phyloP scores from a whole-genome alignment of 2,888 invertebrate species.

The Stramonita haemastoma region DNA sequence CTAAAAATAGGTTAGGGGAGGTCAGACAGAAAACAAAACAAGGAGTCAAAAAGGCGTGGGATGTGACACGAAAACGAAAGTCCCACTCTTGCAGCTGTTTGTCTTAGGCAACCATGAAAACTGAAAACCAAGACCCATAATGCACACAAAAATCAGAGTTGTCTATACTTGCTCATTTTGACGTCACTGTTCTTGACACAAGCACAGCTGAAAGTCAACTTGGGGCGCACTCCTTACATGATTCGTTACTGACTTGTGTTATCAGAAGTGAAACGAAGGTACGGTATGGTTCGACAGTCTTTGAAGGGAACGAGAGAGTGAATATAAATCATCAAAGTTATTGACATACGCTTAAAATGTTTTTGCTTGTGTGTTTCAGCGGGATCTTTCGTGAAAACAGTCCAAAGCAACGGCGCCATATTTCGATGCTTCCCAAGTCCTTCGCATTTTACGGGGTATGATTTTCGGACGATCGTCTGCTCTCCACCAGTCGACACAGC shows the following conservation, averaged over 20 bases:
- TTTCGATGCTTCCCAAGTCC: conserved; percentile 45
- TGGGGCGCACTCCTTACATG: conserved; percentile 22
- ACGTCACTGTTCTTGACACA: conserved; percentile 37
- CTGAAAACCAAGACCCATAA: conserved; percentile 12
- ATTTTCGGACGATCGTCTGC: background rate
- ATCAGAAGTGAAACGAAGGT: conserved; percentile 11
- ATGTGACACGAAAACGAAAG: conserved; percentile 4
- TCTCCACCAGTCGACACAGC: background rate
- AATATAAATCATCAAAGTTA: background rate
- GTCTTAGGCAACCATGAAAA: background rate
- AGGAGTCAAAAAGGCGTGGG: too few species aligned
- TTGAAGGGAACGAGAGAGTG: background rate
- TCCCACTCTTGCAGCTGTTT: background rate
- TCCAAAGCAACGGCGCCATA: conserved; percentile 42
- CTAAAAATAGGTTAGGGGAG: too few species aligned
- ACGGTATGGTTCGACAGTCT: background rate
- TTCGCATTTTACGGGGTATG: conserved; percentile 37
- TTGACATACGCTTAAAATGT: background rate
- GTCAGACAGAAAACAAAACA: too few species aligned
- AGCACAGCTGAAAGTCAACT: conserved; percentile 42
- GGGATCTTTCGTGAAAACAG: conserved; percentile 33
- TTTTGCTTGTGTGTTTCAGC: conserved; percentile 37
- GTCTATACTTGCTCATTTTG: conserved; percentile 3
- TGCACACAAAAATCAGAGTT: background rate
- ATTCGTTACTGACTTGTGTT: background rate